Conservation (phyloP, 2,113 vertebrate species). For the Sebastes schlegelii region DNA sequence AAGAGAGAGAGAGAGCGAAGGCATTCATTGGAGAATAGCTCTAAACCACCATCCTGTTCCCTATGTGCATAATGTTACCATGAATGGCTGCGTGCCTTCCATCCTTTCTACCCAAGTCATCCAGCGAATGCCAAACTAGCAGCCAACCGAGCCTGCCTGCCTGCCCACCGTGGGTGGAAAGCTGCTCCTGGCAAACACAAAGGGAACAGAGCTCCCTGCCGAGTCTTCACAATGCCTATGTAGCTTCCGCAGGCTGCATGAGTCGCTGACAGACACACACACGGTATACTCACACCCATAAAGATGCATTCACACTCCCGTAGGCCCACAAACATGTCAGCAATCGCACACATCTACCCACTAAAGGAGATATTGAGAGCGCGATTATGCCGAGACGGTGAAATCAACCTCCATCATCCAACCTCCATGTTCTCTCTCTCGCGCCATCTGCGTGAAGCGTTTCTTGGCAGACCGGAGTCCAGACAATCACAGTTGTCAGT, state of each 20-base stretch:
- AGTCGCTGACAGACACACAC: constrained; percentile 54
- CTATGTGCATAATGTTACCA: constrained; percentile 66
- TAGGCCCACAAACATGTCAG: constrained; percentile 65
- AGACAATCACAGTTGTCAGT: constrained; percentile 82
- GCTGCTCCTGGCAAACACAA: constrained; percentile 78
- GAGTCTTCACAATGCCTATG: constrained; percentile 76
- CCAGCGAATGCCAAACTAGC: constrained; percentile 72
- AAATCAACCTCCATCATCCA: constrained; percentile 65
- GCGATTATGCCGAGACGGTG: constrained; percentile 50
- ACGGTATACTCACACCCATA: constrained; percentile 24
- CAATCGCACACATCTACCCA: constrained; percentile 66
- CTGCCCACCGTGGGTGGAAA: constrained; percentile 83
- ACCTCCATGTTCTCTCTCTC: constrained; percentile 61
- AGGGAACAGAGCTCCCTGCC: constrained; percentile 75
- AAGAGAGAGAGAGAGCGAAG: background rate
- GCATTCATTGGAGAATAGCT: constrained; percentile 44
- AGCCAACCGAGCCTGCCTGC: constrained; percentile 61
- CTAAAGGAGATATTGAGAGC: constrained; percentile 75
- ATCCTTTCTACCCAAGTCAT: constrained; percentile 65
- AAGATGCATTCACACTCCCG: constrained; percentile 54
- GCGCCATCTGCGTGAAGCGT: constrained; percentile 77
- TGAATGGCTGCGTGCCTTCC: constrained; percentile 77
- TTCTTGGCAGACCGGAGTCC: constrained; percentile 77
- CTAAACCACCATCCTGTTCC: constrained; percentile 45
- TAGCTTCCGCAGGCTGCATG: constrained; percentile 71